Evolutionary conservation across 2,888 invertebrate genomes (phyloP), one percentile per base, ranked within the genome.

Genomic region (Lysandra bellargus): DNA sequence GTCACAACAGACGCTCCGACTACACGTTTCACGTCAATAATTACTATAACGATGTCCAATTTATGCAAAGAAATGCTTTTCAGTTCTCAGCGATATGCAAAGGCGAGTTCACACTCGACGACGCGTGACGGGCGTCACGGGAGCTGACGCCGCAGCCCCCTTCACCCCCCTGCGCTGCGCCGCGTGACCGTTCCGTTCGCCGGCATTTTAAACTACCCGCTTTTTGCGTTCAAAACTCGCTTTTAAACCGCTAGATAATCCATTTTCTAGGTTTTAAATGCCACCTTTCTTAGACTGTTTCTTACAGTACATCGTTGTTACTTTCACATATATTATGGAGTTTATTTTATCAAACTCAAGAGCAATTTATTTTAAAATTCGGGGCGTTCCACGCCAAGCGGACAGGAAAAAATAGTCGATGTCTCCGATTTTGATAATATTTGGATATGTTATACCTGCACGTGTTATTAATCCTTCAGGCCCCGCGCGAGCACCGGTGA

Each of bases 101-200:
- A 89, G 90, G 87, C 86, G 84, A 87, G 88, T 90, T 92, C 92
- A 93, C 92, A 92, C 80, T 86, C 87, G 82, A 84, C 86, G 87
- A 84, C 86, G 89, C 90, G 89, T 89, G 91, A 90, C 89, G 88
- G 78, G 80, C 80, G 80, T 81, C 81, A 79, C 82, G 83, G 80
- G 78, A 80, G 82, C 80, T 80, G 81, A 81, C 83, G 85, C 81
- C 83, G 81, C 79, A 80, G 82, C 85, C 88, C 86, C 89, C 92
- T 12, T 30, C 69, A 14, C 81, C 82, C 80, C 86, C 89, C 92
- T 17, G 33, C 14, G 69, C 81, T 82, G 81, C 79, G 80, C 83
- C 84, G 88, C 92, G 90, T 92, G 90, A 92, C 93, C 89, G 92
- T 90, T 91, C 92, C 92, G 91, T 91, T 90, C 89, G 89, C 88